Percentiles rank a stretch among this genome's conserved stretches.
Evolutionary conservation across 2,113 vertebrate species (phyloP).

Genomic region (Pristiophorus japonicus): DNA sequence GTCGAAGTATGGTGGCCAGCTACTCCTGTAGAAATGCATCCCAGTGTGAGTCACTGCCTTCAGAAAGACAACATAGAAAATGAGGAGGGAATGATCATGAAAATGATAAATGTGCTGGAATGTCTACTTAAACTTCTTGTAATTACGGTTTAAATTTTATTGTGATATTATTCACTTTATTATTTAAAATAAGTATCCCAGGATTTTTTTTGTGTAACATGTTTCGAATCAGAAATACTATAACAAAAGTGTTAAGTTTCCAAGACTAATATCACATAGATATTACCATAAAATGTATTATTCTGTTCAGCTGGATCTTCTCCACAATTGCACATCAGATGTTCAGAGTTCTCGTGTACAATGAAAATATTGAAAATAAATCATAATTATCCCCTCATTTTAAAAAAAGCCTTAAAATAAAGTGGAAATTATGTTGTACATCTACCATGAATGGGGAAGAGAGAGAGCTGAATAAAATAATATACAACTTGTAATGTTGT

Average conservation of each 20-base stretch:
- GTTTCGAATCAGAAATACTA: not conserved
- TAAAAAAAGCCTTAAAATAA: not conserved
- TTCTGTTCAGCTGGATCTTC: not conserved
- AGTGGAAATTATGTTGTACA: not conserved
- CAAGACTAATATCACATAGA: not conserved
- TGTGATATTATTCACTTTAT: not conserved
- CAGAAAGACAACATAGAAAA: not conserved
- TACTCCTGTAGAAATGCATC: not conserved
- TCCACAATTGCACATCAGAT: not conserved
- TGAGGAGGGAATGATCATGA: not conserved
- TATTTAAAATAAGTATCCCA: not conserved
- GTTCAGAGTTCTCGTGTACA: not conserved
- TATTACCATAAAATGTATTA: not conserved
- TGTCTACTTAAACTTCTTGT: not conserved
- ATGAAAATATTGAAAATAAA: slow-evolving; percentile 8
- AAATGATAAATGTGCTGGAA: not conserved
- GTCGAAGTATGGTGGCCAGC: not conserved
- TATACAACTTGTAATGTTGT: not conserved
- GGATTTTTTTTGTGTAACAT: not conserved
- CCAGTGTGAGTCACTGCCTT: not conserved
- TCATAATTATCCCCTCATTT: not conserved
- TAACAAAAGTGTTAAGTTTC: not conserved
- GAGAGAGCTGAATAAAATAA: not conserved
- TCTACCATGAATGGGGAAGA: not conserved
- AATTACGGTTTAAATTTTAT: not conserved